A percentile compares a stretch with the other conserved stretches of the same genome.
phyloP scores from a whole-genome alignment of 2,113 vertebrate genomes.

The Mormyrus lacerda region DNA sequence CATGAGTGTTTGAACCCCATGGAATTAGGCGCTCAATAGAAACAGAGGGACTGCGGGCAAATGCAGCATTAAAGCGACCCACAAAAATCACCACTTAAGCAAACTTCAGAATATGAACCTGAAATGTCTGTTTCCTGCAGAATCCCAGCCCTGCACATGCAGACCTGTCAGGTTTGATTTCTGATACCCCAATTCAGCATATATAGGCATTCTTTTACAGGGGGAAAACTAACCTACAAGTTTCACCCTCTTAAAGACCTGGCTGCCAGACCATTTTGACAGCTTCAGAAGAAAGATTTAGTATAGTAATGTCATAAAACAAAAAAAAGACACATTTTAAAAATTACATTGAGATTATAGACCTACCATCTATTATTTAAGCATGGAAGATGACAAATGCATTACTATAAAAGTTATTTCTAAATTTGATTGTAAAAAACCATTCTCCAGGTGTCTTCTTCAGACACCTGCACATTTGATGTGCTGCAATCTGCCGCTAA shows the following conservation, averaged over 20 bases:
- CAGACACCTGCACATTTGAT: not conserved
- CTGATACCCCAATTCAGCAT: not conserved
- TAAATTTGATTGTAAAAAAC: not conserved
- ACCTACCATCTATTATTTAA: not conserved
- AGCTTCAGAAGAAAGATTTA: not conserved
- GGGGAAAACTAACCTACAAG: not conserved
- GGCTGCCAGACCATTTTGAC: not conserved
- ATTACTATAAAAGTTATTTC: not conserved
- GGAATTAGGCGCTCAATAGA: not conserved
- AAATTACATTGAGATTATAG: not conserved
- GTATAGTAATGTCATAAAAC: not conserved
- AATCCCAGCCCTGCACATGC: not conserved
- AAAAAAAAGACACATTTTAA: not conserved
- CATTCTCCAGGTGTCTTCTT: not conserved
- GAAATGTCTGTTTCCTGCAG: not conserved
- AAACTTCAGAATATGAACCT: not conserved
- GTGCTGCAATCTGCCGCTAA: not conserved
- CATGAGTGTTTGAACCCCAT: not conserved
- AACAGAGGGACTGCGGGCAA: not conserved
- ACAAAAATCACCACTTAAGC: not conserved
- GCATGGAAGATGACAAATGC: not conserved
- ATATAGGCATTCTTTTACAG: not conserved
- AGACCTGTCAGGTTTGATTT: not conserved
- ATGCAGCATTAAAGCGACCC: not conserved
- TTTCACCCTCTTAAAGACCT: not conserved